These are phyloP conservation scores for Rostratula benghalensis DNA, from an alignment of 2,113 vertebrate species.

Conservation along the genomic window DNA sequence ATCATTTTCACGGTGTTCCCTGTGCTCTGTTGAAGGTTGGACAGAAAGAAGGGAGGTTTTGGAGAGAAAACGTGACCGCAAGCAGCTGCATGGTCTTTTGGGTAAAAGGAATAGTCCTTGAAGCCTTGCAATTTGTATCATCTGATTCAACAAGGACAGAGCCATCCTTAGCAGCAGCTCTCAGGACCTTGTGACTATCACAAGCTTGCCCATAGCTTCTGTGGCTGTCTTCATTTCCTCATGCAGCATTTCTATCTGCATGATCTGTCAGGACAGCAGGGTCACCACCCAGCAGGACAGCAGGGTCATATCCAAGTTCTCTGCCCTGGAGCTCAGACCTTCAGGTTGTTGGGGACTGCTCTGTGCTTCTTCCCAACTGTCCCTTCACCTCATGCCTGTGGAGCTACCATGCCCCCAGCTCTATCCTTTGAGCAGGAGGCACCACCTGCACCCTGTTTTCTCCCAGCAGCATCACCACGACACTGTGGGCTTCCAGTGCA, in stretches of 20 bases:
- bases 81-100: not conserved
- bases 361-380: not conserved
- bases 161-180: not conserved
- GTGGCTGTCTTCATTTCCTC: not conserved
- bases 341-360: not conserved
- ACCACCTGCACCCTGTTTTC: not conserved
- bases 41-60: not conserved
- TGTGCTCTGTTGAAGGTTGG: not conserved
- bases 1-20: not conserved
- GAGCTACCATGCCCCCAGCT: not conserved
- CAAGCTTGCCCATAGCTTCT: not conserved
- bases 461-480: not conserved
- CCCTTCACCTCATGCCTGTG: not conserved
- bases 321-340: not conserved
- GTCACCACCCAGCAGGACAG: not conserved
- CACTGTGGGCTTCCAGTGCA: not conserved
- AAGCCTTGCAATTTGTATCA: not conserved
- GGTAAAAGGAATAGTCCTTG: not conserved
- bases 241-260: not conserved
- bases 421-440: not conserved
- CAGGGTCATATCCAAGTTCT: not conserved
- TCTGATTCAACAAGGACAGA: not conserved
- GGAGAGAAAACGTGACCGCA: accelerated
- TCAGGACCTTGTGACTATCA: no score
- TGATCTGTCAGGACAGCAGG: not conserved